phyloP scores from a whole-genome alignment of 1,140 invertebrate genomes.

The Condylostylus longicornis region DNA sequence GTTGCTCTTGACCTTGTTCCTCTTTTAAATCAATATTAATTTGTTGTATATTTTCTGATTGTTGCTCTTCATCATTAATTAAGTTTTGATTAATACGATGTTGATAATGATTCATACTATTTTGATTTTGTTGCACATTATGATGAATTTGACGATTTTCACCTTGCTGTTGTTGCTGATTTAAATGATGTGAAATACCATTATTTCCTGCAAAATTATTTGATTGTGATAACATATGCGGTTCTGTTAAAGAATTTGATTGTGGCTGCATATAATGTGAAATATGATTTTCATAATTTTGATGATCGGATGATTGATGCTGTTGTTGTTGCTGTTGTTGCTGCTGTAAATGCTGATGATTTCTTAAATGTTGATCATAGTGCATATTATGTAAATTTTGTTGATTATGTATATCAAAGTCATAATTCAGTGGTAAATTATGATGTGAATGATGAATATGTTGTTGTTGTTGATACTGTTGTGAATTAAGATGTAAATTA shows the following conservation, averaged over 20 bases:
- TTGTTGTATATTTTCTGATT: constrained; percentile 18
- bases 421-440: constrained; percentile 14
- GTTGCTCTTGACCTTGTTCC: constrained; percentile 32
- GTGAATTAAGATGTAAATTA: constrained; percentile 3
- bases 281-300: background rate
- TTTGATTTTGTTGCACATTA: constrained; percentile 31
- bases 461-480: constrained; percentile 6
- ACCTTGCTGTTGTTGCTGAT: constrained; percentile 28
- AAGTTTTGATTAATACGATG: constrained; percentile 9
- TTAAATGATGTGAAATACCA: background rate
- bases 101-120: constrained; percentile 15
- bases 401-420: constrained; percentile 20
- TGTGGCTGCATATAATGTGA: background rate
- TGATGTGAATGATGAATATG: constrained; percentile 8
- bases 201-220: background rate
- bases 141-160: constrained; percentile 14
- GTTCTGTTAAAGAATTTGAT: background rate
- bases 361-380: too few relatives aligned
- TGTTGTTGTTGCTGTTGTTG: constrained; percentile 17
- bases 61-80: constrained; percentile 13
- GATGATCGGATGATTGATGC: background rate
- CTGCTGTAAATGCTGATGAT: constrained; percentile 27
- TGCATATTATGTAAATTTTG: too few relatives aligned
- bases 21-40: constrained; percentile 35
- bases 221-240: constrained; percentile 1